These are phyloP conservation scores for Microcebus ravelobensis DNA, from an alignment of 2,113 vertebrate species.

Conservation along the genomic window DNA sequence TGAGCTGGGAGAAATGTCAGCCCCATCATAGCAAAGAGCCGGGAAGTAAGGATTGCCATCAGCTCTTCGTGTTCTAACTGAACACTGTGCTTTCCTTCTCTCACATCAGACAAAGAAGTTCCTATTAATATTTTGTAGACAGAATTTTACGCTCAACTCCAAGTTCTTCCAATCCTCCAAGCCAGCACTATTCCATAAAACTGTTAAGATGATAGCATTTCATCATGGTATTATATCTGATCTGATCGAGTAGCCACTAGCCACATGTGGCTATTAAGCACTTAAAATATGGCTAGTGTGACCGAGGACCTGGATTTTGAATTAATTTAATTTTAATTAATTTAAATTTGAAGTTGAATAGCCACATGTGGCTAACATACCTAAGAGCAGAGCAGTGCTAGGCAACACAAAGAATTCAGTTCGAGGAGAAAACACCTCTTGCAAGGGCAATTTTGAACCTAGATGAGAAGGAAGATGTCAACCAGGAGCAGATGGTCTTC, in stretches of 20 bases:
- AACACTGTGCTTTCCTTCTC: neutral
- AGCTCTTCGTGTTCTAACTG: neutral
- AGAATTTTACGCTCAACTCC: neutral
- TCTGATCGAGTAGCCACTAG: neutral
- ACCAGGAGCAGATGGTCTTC: neutral
- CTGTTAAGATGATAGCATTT: neutral
- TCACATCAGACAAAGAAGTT: neutral
- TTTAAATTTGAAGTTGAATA: slow-evolving; percentile 21
- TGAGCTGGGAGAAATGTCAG: neutral
- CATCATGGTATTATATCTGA: neutral
- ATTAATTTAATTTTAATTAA: slow-evolving; percentile 5
- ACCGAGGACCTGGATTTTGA: neutral
- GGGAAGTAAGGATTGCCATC: neutral
- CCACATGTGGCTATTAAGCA: neutral
- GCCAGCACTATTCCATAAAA: neutral
- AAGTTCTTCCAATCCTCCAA: neutral
- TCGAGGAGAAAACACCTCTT: neutral
- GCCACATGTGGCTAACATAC: neutral
- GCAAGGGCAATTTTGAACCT: neutral
- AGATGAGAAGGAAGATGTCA: neutral
- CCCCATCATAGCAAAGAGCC: neutral
- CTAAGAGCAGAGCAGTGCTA: neutral
- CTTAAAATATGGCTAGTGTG: neutral
- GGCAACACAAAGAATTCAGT: neutral
- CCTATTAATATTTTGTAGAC: neutral